These are phyloP conservation scores for Myotis lucifugus DNA, from an alignment of 2,113 vertebrate species.

Conservation along the genomic window DNA sequence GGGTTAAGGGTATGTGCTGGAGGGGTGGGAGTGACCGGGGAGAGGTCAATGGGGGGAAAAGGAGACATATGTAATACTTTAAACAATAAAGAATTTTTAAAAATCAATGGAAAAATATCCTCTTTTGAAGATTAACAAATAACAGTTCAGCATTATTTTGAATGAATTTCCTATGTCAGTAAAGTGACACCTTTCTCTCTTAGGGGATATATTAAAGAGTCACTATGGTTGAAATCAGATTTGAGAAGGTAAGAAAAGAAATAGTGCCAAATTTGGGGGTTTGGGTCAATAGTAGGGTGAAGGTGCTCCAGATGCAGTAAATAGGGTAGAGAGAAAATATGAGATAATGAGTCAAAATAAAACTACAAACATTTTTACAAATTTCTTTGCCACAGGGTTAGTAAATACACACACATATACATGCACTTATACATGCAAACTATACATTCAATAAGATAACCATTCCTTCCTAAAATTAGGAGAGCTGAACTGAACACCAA, in stretches of 20 bases:
- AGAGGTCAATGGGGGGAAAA: too few species aligned
- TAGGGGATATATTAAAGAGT: not conserved
- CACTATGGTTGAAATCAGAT: not conserved
- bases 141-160: not conserved
- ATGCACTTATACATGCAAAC: too few species aligned
- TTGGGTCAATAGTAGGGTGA: not conserved
- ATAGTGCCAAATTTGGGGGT: not conserved
- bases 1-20: too few species aligned
- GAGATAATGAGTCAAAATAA: not conserved
- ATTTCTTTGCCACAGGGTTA: not conserved
- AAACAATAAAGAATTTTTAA: too few species aligned
- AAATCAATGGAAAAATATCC: too few species aligned
- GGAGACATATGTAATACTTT: too few species aligned
- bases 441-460: not conserved
- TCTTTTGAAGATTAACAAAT: too few species aligned
- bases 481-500: not conserved
- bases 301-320: not conserved
- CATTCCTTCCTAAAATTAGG: not conserved
- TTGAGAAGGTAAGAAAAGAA: not conserved
- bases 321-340: not conserved
- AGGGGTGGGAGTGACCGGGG: too few species aligned
- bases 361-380: not conserved
- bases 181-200: not conserved
- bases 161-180: not conserved
- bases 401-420: not conserved